Evolutionary conservation across 1,140 invertebrate genomes (phyloP).

Genomic region (Nautilus pompilius): DNA sequence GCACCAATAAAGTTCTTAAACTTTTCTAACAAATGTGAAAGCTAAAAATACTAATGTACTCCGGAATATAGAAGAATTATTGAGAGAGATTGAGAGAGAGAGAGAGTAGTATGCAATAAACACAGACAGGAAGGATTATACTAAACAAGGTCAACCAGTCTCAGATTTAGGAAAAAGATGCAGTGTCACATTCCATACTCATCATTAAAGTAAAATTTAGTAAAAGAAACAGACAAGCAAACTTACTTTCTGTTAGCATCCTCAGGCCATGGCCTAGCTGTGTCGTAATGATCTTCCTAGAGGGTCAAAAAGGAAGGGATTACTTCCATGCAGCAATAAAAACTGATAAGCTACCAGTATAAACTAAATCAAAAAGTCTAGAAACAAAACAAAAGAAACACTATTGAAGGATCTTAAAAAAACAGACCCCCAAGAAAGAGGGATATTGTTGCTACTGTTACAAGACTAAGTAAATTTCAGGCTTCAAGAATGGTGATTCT

Average conservation of each 20-base stretch:
- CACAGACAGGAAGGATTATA: no score
- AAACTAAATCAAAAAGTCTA: neutral
- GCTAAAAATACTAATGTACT: neutral
- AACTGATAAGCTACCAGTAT: slow-evolving; percentile 15
- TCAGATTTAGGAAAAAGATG: neutral
- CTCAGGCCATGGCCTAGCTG: slow-evolving; percentile 42
- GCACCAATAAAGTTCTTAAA: no score
- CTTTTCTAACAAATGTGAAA: no score
- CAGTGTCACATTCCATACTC: neutral
- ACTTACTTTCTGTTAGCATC: slow-evolving; percentile 39
- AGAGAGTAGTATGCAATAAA: neutral
- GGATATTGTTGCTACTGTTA: no score
- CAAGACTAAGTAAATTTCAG: no score
- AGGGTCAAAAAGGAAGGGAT: no score
- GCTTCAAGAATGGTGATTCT: no score
- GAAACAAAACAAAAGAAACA: slow-evolving; percentile 8
- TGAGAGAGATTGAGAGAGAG: neutral
- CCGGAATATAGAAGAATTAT: neutral
- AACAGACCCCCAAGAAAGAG: no score
- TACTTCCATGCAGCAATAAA: no score
- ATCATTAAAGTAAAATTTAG: neutral
- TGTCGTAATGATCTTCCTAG: slow-evolving; percentile 54
- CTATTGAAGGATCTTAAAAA: neutral
- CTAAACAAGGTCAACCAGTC: no score
- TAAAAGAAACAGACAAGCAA: neutral